These are phyloP conservation scores for Drosophila tanythrix DNA, from an alignment of 2,888 invertebrate species.

Conservation along the genomic window DNA sequence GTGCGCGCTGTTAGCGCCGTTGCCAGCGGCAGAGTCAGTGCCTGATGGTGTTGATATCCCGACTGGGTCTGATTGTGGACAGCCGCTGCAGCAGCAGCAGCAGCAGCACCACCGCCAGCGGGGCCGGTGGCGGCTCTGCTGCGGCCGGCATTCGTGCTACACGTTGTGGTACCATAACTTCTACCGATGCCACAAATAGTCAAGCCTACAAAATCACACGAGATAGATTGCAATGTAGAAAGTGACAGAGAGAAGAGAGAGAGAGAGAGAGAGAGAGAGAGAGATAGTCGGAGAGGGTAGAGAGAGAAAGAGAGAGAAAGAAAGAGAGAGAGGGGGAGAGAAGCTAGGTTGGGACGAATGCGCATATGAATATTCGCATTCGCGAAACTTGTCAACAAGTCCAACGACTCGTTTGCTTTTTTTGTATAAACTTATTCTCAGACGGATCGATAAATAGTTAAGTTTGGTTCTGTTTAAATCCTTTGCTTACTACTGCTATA, in stretches of 20 bases:
- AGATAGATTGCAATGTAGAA: conserved; percentile 64
- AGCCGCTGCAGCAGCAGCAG: conserved; percentile 67
- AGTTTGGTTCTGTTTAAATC: neutral
- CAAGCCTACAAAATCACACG: conserved; percentile 84
- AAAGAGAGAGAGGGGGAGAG: conserved; percentile 9
- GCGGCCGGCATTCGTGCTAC: conserved; percentile 82
- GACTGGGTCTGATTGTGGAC: conserved; percentile 76
- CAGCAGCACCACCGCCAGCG: conserved; percentile 70
- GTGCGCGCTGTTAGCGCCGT: conserved; percentile 84
- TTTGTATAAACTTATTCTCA: neutral
- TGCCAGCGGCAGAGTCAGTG: conserved; percentile 83
- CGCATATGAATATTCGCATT: conserved; percentile 32
- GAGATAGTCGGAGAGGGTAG: conserved; percentile 16
- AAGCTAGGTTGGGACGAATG: conserved; percentile 58
- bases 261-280: conserved; percentile 10
- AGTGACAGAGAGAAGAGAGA: conserved; percentile 33
- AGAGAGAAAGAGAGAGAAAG: conserved; percentile 41
- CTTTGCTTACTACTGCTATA: conserved; percentile 2
- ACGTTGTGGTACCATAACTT: conserved; percentile 83
- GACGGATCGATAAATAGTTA: neutral
- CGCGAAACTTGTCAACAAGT: conserved; percentile 27
- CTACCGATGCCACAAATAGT: conserved; percentile 85
- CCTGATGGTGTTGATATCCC: conserved; percentile 82
- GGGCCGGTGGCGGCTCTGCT: conserved; percentile 74
- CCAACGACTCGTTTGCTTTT: conserved; percentile 2